A percentile compares a stretch with the other conserved stretches of the same genome.
Conservation (phyloP, 1,140 invertebrate species). For the Stenopsyche tienmushanensis region DNA sequence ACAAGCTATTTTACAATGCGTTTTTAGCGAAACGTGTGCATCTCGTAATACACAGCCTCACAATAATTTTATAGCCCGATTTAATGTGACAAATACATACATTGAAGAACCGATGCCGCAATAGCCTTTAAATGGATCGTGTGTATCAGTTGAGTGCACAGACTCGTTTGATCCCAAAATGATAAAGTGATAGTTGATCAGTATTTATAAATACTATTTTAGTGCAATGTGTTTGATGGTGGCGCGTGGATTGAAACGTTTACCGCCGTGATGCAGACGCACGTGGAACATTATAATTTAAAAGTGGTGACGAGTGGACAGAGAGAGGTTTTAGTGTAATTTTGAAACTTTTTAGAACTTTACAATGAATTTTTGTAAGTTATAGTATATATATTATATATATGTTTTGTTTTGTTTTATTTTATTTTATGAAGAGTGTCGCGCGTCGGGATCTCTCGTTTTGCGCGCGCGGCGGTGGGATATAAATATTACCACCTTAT, state of each 20-base stretch:
- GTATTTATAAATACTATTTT: constrained; percentile 29
- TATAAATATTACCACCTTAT: too few relatives aligned
- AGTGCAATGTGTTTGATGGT: constrained; percentile 19
- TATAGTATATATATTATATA: constrained; percentile 21
- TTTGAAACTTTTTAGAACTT: constrained; percentile 23
- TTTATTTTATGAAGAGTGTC: too few relatives aligned
- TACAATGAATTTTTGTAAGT: constrained; percentile 26
- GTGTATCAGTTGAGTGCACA: neutral
- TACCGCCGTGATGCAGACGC: neutral
- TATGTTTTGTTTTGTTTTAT: constrained; percentile 23
- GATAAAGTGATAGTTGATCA: constrained; percentile 22
- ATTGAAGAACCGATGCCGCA: neutral
- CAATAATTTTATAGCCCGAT: neutral
- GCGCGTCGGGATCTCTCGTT: too few relatives aligned
- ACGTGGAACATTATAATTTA: neutral
- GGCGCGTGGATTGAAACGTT: neutral
- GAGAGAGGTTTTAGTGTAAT: constrained; percentile 25
- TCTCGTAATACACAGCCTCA: neutral
- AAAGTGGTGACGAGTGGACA: constrained; percentile 4
- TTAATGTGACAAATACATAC: neutral
- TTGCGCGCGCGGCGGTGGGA: too few relatives aligned
- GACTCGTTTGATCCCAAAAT: constrained; percentile 1
- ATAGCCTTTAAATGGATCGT: constrained; percentile 9
- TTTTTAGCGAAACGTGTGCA: too few relatives aligned
- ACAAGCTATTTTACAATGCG: too few relatives aligned